Evolutionary conservation across 2,797 vertebrate genomes (phyloP).

Genomic region (Alauda arvensis): DNA sequence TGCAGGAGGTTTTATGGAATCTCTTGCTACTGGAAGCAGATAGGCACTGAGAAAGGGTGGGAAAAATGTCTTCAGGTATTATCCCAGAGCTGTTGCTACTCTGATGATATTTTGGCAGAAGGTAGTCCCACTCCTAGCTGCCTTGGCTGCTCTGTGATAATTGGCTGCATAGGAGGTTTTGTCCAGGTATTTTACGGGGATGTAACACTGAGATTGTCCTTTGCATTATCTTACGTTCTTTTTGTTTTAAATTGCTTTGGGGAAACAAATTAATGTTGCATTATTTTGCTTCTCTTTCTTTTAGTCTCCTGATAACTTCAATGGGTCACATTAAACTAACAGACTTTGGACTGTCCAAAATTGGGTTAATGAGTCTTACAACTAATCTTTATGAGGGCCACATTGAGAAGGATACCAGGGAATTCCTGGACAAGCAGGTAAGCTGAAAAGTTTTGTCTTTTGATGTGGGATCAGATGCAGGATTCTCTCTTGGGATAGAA

Average conservation of each 20-base stretch:
- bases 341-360: conserved; percentile 95
- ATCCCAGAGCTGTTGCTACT: not conserved
- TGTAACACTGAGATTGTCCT: not conserved
- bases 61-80: not conserved
- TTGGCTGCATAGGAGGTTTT: not conserved
- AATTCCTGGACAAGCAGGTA: conserved; percentile 95
- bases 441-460: not conserved
- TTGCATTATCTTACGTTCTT: not conserved
- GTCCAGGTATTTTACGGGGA: not conserved
- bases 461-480: not conserved
- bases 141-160: not conserved
- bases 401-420: conserved; percentile 93
- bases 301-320: conserved; percentile 93
- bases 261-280: not conserved
- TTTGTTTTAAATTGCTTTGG: not conserved
- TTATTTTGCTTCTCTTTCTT: conserved; percentile 12
- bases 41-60: not conserved
- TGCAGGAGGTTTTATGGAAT: not conserved
- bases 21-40: not conserved
- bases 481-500: not conserved
- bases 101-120: not conserved
- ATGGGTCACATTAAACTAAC: conserved; percentile 97
- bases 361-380: conserved; percentile 95
- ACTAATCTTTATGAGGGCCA: conserved; percentile 96
- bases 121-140: not conserved